Evolutionary conservation across 2,113 vertebrate genomes (phyloP).

Genomic region (Gadus chalcogrammus): DNA sequence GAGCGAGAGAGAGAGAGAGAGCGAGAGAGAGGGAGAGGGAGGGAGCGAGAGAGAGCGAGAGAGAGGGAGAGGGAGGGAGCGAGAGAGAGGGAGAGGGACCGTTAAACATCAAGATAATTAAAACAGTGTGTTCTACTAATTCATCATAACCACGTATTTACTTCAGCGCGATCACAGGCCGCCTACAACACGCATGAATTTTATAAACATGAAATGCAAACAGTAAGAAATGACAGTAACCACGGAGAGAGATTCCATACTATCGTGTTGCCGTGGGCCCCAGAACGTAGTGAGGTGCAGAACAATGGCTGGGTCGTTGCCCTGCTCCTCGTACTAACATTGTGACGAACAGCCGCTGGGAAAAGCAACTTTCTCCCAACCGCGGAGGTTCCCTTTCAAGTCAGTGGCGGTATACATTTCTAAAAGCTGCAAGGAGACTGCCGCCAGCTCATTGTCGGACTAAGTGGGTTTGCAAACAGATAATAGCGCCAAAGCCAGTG

Average conservation of each 20-base stretch:
- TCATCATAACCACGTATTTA: no score
- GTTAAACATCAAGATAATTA: no score
- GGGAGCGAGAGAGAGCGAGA: constrained; percentile 42
- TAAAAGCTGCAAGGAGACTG: constrained; percentile 10
- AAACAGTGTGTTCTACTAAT: no score
- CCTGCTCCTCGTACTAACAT: not conserved
- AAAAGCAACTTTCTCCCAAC: constrained; percentile 26
- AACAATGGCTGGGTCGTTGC: constrained; percentile 13
- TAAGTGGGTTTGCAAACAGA: constrained; percentile 39
- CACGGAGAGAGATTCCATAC: not conserved
- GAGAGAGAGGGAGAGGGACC: not conserved
- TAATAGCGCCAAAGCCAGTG: constrained; percentile 40
- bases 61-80: no score
- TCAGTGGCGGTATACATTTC: constrained; percentile 40
- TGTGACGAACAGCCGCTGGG: constrained; percentile 16
- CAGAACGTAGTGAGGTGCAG: not conserved
- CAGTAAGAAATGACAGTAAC: no score
- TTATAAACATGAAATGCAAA: no score
- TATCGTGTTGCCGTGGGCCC: not conserved
- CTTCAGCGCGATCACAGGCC: no score
- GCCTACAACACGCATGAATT: no score
- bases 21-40: no score
- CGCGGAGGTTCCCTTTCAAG: constrained; percentile 27
- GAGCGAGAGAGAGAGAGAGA: not conserved
- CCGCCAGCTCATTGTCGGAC: constrained; percentile 47